Conservation (phyloP, 2,888 invertebrate genomes). For the Eupsilia transversa region DNA sequence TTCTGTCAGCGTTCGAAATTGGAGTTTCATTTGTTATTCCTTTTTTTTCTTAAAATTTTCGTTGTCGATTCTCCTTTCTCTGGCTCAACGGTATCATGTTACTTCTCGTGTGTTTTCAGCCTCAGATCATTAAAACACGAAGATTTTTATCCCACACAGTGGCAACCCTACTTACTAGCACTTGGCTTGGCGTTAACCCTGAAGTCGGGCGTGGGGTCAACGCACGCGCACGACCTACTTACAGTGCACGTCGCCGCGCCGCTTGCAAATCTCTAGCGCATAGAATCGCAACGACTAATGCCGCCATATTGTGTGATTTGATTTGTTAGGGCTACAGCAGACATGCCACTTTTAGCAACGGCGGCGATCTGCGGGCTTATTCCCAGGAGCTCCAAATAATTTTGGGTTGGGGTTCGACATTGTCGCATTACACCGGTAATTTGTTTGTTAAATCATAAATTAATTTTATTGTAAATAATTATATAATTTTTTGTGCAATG, state of each 20-base stretch:
- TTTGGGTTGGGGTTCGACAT: too few species aligned
- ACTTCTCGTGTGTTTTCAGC: too few species aligned
- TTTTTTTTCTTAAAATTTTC: background rate
- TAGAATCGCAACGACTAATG: conserved; percentile 69
- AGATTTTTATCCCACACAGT: conserved; percentile 24
- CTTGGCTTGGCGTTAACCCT: conserved; percentile 83
- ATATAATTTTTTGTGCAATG: too few species aligned
- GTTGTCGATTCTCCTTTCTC: background rate
- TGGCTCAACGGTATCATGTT: too few species aligned
- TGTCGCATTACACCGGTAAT: too few species aligned
- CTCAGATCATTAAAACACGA: background rate
- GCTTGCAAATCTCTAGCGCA: conserved; percentile 85
- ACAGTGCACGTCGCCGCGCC: conserved; percentile 81
- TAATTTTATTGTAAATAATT: too few species aligned
- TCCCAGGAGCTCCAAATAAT: too few species aligned
- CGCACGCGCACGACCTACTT: conserved; percentile 87
- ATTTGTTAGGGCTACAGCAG: conserved; percentile 61
- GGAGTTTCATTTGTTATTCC: too few species aligned
- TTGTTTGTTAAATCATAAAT: too few species aligned
- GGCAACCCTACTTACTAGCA: conserved; percentile 69
- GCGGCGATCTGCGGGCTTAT: too few species aligned
- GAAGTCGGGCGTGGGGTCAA: conserved; percentile 88
- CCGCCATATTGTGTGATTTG: conserved; percentile 72
- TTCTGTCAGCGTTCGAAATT: background rate
- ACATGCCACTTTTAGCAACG: background rate